phyloP scores from a whole-genome alignment of 2,113 vertebrate species.

The Gobio gobio region DNA sequence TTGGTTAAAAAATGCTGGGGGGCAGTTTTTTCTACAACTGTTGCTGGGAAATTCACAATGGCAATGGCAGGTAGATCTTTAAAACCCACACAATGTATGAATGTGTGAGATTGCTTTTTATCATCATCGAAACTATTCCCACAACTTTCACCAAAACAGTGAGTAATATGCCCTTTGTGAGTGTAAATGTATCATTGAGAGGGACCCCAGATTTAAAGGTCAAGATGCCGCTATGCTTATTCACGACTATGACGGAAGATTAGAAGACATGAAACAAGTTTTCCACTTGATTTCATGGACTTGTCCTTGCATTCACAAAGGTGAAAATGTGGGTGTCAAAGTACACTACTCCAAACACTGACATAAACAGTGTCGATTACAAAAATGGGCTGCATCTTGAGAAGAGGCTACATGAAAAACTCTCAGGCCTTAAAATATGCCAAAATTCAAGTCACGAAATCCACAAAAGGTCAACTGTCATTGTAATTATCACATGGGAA shows the following conservation, averaged over 20 bases:
- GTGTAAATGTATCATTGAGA: not conserved
- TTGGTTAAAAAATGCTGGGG: not conserved
- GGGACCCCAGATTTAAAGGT: slow-evolving; percentile 43
- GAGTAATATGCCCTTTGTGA: slow-evolving; percentile 42
- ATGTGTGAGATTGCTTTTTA: not conserved
- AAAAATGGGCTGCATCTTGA: not conserved
- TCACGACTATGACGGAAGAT: slow-evolving; percentile 7
- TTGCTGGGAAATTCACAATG: slow-evolving; percentile 31
- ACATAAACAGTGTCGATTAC: not conserved
- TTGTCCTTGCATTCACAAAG: not conserved
- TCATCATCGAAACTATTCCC: slow-evolving; percentile 4
- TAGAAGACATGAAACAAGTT: not conserved
- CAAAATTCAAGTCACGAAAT: not conserved
- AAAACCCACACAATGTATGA: slow-evolving; percentile 18
- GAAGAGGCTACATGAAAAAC: not conserved
- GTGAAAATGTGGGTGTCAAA: slow-evolving; percentile 10
- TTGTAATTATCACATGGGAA: not conserved
- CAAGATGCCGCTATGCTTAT: slow-evolving; percentile 41
- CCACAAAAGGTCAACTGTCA: not conserved
- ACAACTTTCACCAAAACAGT: slow-evolving; percentile 36
- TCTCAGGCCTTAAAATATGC: not conserved
- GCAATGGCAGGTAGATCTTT: not conserved
- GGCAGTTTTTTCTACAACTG: slow-evolving; percentile 1
- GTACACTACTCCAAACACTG: slow-evolving; percentile 13
- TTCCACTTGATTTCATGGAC: slow-evolving; percentile 13